Percentiles rank a stretch among this genome's conserved stretches.
Conservation (phyloP, 2,113 vertebrate species). For the Corydoras maculifer region DNA sequence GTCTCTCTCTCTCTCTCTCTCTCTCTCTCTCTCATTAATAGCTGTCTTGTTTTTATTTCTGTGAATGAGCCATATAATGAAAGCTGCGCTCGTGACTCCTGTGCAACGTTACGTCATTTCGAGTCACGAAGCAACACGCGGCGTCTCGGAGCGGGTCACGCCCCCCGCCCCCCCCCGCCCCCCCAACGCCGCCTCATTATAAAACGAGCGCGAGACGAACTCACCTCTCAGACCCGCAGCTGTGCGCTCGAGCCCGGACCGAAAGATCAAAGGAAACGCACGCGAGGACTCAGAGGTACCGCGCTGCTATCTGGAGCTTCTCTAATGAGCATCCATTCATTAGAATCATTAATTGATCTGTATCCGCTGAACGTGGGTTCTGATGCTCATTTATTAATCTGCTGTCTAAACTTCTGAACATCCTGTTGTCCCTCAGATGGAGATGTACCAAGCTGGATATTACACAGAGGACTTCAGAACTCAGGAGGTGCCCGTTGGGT, state of each 20-base stretch:
- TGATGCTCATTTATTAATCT: neutral
- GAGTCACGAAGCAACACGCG: slow-evolving; percentile 64
- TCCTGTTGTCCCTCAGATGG: slow-evolving; percentile 54
- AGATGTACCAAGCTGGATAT: slow-evolving; percentile 64
- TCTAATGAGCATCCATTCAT: no score
- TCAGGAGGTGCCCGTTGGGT: slow-evolving; percentile 68
- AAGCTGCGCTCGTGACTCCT: slow-evolving; percentile 44
- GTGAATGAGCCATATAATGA: slow-evolving; percentile 53
- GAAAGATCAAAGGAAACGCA: slow-evolving; percentile 7
- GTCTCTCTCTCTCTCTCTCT: neutral
- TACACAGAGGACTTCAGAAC: slow-evolving; percentile 68
- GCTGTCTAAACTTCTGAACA: neutral
- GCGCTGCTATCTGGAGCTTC: neutral
- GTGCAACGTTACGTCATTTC: slow-evolving; percentile 54
- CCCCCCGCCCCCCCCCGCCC: slow-evolving; percentile 41
- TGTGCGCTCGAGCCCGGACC: neutral
- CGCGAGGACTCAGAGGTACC: slow-evolving; percentile 13
- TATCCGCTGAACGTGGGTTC: neutral
- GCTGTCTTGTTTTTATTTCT: slow-evolving; percentile 37
- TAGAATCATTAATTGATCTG: no score
- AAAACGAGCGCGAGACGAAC: slow-evolving; percentile 46
- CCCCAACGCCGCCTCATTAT: slow-evolving; percentile 48
- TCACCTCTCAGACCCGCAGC: slow-evolving; percentile 19
- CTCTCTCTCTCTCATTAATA: neutral
- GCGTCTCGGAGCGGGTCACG: slow-evolving; percentile 22